Evolutionary conservation across 2,888 invertebrate species (phyloP).

Genomic region (Melieria picta): DNA sequence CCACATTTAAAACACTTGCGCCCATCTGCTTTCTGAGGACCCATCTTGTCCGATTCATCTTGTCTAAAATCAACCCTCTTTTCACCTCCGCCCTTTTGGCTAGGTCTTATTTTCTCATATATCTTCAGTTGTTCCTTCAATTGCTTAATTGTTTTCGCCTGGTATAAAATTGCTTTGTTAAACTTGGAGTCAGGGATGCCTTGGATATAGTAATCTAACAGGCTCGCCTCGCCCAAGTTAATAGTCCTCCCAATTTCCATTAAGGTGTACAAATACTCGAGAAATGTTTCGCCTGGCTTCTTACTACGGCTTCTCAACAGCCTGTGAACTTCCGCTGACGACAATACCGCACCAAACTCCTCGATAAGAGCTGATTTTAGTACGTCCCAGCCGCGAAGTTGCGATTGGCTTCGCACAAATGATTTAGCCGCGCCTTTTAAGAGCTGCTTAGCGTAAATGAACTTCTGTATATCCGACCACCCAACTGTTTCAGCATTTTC

Average conservation of each 20-base stretch:
- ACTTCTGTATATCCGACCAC: constrained; percentile 3
- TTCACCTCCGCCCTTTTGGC: too few relatives aligned
- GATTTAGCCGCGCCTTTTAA: constrained; percentile 4
- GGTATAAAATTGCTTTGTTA: too few relatives aligned
- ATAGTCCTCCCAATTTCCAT: constrained; percentile 20
- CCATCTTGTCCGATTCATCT: not conserved
- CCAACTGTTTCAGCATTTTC: constrained; percentile 5
- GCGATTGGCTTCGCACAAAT: constrained; percentile 24
- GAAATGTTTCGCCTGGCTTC: constrained; percentile 8
- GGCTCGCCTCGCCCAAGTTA: constrained; percentile 18
- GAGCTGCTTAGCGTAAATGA: constrained; percentile 28
- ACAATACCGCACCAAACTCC: constrained; percentile 21
- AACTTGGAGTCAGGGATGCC: too few relatives aligned
- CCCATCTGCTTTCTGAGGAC: not conserved
- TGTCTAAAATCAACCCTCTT: too few relatives aligned
- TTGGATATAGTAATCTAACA: constrained; percentile 28
- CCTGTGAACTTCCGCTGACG: constrained; percentile 25
- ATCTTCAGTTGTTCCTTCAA: constrained; percentile 4
- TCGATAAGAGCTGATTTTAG: constrained; percentile 21
- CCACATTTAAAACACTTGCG: constrained; percentile 8
- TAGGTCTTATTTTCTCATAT: too few relatives aligned
- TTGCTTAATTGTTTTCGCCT: too few relatives aligned
- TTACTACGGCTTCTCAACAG: constrained; percentile 28
- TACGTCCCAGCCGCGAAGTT: constrained; percentile 14
- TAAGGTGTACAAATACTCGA: constrained; percentile 23